These are phyloP conservation scores for Ornithoptera alexandrae DNA, from an alignment of 2,888 invertebrate genomes.

Conservation along the genomic window DNA sequence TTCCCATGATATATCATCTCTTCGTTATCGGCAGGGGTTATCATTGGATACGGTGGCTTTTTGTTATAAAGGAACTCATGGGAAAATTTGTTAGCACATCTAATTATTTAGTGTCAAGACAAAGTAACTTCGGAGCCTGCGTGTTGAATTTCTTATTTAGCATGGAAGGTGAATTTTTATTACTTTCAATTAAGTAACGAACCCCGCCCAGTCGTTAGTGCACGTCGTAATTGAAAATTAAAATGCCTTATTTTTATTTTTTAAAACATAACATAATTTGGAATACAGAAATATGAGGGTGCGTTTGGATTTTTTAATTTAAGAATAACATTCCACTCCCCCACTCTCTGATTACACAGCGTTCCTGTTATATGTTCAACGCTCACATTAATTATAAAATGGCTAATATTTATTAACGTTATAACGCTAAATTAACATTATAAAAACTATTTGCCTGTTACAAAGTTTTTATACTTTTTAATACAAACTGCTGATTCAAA, in stretches of 20 bases:
- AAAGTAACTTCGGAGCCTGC: conserved; percentile 18
- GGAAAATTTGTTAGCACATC: neutral
- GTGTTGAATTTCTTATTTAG: conserved; percentile 23
- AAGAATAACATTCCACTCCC: neutral
- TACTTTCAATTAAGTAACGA: conserved; percentile 30
- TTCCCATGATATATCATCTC: no score
- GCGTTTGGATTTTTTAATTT: neutral
- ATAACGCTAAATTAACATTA: neutral
- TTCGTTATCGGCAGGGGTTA: no score
- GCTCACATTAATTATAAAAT: neutral
- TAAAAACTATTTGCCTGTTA: no score
- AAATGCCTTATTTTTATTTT: conserved; percentile 21
- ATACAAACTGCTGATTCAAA: no score
- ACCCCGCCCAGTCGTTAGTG: conserved; percentile 30
- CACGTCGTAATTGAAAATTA: conserved; percentile 29
- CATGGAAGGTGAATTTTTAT: conserved; percentile 27
- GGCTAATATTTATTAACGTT: neutral
- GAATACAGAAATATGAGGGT: neutral
- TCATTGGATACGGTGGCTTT: no score
- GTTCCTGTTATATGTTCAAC: conserved; percentile 1
- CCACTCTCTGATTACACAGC: neutral
- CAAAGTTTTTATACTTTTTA: no score
- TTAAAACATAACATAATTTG: conserved; percentile 2
- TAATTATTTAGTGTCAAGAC: conserved; percentile 17
- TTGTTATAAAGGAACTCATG: no score